A percentile compares a stretch with the other conserved stretches of the same genome.
Conservation (phyloP, 2,888 invertebrate species). For the Mamestra brassicae region DNA sequence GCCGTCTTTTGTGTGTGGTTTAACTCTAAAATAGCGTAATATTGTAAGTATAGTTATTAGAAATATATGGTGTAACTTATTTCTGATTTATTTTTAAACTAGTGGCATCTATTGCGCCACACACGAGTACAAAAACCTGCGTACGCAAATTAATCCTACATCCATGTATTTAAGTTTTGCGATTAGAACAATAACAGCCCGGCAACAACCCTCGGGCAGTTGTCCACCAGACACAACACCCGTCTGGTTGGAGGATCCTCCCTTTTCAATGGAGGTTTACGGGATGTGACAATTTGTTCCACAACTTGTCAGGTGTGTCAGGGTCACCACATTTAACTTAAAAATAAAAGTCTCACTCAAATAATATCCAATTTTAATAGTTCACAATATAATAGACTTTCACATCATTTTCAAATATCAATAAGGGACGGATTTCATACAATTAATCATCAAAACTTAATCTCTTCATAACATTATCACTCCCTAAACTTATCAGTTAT, state of each 20-base stretch:
- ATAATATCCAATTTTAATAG: slow-evolving; percentile 28
- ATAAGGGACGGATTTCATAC: slow-evolving; percentile 37
- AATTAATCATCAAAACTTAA: slow-evolving; percentile 26
- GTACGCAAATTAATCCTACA: too few species aligned
- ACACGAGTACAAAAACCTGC: too few species aligned
- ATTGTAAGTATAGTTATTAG: slow-evolving; percentile 60
- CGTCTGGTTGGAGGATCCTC: too few species aligned
- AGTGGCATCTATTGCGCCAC: too few species aligned
- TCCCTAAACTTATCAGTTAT: slow-evolving; percentile 97
- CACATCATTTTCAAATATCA: slow-evolving; percentile 1
- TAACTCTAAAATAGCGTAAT: slow-evolving; percentile 20
- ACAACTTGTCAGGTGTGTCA: too few species aligned
- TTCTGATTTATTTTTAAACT: slow-evolving; percentile 1
- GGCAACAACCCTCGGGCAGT: too few species aligned
- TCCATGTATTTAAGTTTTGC: too few species aligned
- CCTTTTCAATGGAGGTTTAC: too few species aligned
- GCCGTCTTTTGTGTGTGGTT: slow-evolving; percentile 35
- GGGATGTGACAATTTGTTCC: too few species aligned
- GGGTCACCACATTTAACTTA: too few species aligned
- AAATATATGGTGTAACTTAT: slow-evolving; percentile 56
- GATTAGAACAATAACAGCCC: too few species aligned
- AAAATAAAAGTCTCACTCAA: slow-evolving; percentile 27
- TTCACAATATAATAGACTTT: slow-evolving; percentile 7
- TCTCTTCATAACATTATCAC: slow-evolving; percentile 61
- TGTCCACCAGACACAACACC: too few species aligned